These are phyloP conservation scores for Ischnura elegans DNA, from an alignment of 2,888 invertebrate genomes.

Conservation along the genomic window DNA sequence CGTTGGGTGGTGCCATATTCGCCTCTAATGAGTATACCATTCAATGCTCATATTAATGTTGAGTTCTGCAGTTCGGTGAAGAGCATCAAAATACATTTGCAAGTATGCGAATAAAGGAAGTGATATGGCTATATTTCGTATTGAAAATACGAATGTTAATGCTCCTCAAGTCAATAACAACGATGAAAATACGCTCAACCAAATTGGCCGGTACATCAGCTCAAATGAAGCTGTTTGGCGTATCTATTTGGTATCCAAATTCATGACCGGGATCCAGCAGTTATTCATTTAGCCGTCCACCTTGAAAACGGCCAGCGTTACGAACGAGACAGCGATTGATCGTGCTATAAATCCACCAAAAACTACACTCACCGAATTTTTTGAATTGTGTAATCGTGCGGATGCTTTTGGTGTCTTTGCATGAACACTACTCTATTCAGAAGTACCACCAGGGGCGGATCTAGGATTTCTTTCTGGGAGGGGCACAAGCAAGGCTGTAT, in stretches of 20 bases:
- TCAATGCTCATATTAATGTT: constrained; percentile 75
- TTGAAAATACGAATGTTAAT: neutral
- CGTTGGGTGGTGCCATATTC: constrained; percentile 73
- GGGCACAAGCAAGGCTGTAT: no score
- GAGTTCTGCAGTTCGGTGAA: constrained; percentile 77
- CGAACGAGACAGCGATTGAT: constrained; percentile 69
- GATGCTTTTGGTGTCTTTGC: constrained; percentile 72
- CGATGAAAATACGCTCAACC: constrained; percentile 71
- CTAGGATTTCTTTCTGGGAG: no score
- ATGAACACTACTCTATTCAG: constrained; percentile 74
- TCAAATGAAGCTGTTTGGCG: constrained; percentile 72
- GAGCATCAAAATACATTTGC: constrained; percentile 76
- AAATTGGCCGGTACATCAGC: constrained; percentile 71
- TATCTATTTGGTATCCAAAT: constrained; percentile 72
- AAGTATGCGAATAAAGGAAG: constrained; percentile 77
- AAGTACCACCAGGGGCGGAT: constrained; percentile 74
- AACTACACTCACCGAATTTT: constrained; percentile 70
- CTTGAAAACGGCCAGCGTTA: no score
- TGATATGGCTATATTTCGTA: constrained; percentile 71
- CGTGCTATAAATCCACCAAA: constrained; percentile 44
- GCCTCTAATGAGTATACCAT: constrained; percentile 68
- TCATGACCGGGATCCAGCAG: constrained; percentile 72
- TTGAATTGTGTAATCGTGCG: neutral
- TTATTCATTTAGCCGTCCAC: no score
- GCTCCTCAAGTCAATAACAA: neutral